Conservation (phyloP, 92 coral and sea anemone species). For the Zoanthus sociatus region DNA sequence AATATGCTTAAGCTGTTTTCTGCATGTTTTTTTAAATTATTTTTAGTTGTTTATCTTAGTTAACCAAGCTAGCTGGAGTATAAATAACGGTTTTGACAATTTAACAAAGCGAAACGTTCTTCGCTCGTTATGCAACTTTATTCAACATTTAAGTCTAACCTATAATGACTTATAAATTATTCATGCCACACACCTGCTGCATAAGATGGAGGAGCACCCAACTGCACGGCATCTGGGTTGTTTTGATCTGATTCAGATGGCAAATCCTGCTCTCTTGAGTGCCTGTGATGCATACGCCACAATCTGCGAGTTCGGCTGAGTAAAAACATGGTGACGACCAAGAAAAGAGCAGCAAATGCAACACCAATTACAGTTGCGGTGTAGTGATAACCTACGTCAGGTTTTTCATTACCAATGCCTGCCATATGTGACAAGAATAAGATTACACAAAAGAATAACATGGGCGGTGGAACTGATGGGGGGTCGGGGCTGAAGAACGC, state of each 20-base stretch:
- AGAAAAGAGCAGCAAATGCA: constrained; percentile 93
- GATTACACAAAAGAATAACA: neutral
- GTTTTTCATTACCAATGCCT: constrained; percentile 15
- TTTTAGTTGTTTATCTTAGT: too few relatives aligned
- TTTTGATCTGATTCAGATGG: constrained; percentile 59
- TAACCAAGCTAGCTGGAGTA: too few relatives aligned
- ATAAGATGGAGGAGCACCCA: constrained; percentile 92
- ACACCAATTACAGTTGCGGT: constrained; percentile 97
- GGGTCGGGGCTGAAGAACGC: too few relatives aligned
- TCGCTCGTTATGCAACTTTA: too few relatives aligned
- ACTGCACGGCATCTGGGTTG: constrained; percentile 68
- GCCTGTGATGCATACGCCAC: constrained; percentile 62
- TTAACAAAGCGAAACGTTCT: too few relatives aligned
- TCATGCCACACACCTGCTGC: constrained; percentile 74
- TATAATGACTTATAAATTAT: too few relatives aligned
- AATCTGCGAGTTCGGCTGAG: constrained; percentile 87
- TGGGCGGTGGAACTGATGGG: too few relatives aligned
- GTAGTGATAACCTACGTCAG: constrained; percentile 80
- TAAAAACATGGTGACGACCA: constrained; percentile 81
- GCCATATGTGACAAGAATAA: neutral
- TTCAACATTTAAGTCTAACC: too few relatives aligned
- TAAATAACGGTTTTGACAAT: too few relatives aligned
- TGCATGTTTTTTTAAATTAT: too few relatives aligned
- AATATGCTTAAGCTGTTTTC: too few relatives aligned
- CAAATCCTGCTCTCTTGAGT: constrained; percentile 49